Conservation (phyloP, 2,888 invertebrate genomes). For the Diaphora mendica region DNA sequence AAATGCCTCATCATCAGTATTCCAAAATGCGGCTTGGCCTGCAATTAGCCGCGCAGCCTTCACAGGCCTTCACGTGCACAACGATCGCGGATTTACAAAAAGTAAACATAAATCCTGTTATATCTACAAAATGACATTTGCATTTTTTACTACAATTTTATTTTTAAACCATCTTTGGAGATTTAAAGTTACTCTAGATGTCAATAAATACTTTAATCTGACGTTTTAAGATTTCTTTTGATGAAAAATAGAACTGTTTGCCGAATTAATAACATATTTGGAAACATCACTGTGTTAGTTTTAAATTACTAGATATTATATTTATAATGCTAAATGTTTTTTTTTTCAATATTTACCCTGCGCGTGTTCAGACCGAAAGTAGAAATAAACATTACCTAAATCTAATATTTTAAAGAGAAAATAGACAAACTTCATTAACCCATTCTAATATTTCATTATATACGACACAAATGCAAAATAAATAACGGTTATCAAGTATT, state of each 20-base stretch:
- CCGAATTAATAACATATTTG: neutral
- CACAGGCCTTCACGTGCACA: conserved; percentile 79
- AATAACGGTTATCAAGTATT: neutral
- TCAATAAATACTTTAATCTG: neutral
- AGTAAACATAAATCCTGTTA: conserved; percentile 79
- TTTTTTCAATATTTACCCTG: neutral
- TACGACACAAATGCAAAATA: neutral
- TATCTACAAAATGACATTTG: conserved; percentile 78
- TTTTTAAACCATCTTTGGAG: conserved; percentile 46
- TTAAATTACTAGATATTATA: neutral
- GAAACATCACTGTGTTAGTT: neutral
- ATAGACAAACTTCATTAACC: neutral
- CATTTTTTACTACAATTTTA: conserved; percentile 63
- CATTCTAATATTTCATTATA: neutral
- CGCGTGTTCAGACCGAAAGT: neutral
- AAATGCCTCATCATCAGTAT: conserved; percentile 86
- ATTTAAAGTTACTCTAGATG: conserved; percentile 24
- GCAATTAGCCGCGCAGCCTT: conserved; percentile 85
- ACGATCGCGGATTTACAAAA: conserved; percentile 75
- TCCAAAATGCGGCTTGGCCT: conserved; percentile 84
- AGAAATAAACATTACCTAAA: neutral
- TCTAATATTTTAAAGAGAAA: neutral
- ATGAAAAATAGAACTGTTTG: too few species aligned
- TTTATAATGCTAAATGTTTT: neutral
- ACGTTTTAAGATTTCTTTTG: neutral